Base-by-base conservation (phyloP, 2,797 vertebrate species). In the Rallus crepitans region DNA sequence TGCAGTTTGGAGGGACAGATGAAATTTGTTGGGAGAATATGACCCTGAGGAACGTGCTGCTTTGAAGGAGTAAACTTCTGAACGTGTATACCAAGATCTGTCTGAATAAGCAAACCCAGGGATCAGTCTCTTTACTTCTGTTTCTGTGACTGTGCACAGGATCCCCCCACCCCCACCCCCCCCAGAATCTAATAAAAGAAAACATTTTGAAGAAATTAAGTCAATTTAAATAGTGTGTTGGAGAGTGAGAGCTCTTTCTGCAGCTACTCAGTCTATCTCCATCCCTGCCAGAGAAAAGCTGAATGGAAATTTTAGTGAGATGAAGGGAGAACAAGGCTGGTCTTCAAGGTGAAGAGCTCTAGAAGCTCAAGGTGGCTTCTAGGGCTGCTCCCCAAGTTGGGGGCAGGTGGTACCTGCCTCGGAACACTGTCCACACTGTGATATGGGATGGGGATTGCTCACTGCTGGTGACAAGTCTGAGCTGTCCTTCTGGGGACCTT, bases 201-300 rank as follows among this genome's bases (percentile, higher is more conserved):
- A 89, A 73, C 18, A 53, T 90, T 90, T 68, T 55, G 37, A 81
- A 81, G 85, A 87, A 68, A 85, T 78, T 40, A 81, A 89, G 68
- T 75, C 8, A 42, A 37, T 71, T 80, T 80, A 75, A 93, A 59
- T 6, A 39, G 33, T 11, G 35, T 66, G 25, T 27, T 78, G 50
- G 57, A 80, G 37, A 75, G 24, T 45, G 42, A 55, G 19, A 23
- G 11, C 1, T 4, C 21, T 91, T 75, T 35, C 42, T 76, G 6
- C 35, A 69, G 56, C 42, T 94, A 59, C 21, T 10, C n/a, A 9
- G 6, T 69, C 82, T 57, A n/a, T 89, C 56, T 76, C 39, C 63
- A 42, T 56, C 68, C 64, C 64, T 47, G 40, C 19, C 48, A 56
- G 25, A 33, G 30, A 30, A 45, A 47, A 83, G 57, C 12, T 50